phyloP scores from a whole-genome alignment of 2,797 vertebrate genomes.

The Atherinosoma microstoma region DNA sequence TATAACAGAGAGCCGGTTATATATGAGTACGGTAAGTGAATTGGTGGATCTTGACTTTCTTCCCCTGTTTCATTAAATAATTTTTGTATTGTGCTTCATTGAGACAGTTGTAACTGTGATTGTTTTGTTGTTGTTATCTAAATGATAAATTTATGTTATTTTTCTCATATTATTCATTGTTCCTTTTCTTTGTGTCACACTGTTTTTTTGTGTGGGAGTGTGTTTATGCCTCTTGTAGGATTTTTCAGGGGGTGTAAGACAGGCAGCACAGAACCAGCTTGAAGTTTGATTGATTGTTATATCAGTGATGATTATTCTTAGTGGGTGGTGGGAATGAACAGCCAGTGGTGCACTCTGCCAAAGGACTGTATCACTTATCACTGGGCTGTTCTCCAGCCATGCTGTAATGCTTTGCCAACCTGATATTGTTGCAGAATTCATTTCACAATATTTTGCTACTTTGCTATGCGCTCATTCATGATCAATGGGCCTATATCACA shows the following conservation, averaged over 20 bases:
- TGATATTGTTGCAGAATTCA: slow-evolving; percentile 72
- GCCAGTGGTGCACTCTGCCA: slow-evolving; percentile 44
- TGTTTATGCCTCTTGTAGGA: background rate
- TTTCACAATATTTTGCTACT: slow-evolving; percentile 72
- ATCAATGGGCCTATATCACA: slow-evolving; percentile 49
- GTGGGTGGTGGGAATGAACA: slow-evolving; percentile 63
- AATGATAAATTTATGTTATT: slow-evolving; percentile 68
- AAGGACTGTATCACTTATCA: slow-evolving; percentile 59
- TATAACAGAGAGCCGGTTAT: slow-evolving; percentile 47
- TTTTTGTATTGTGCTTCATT: slow-evolving; percentile 59
- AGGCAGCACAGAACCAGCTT: slow-evolving; percentile 52
- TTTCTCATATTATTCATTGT: slow-evolving; percentile 40
- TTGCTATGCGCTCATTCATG: slow-evolving; percentile 62
- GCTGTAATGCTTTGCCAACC: slow-evolving; percentile 71
- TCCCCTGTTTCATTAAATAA: slow-evolving; percentile 60
- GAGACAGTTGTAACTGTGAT: slow-evolving; percentile 65
- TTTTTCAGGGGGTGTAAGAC: background rate
- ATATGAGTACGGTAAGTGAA: slow-evolving; percentile 68
- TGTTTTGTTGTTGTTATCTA: slow-evolving; percentile 53
- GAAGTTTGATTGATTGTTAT: slow-evolving; percentile 66
- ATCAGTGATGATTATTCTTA: slow-evolving; percentile 71
- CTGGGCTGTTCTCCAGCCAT: slow-evolving; percentile 65
- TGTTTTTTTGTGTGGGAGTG: slow-evolving; percentile 15
- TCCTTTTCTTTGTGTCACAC: slow-evolving; percentile 28
- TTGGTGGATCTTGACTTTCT: slow-evolving; percentile 52